Evolutionary conservation across 2,888 invertebrate species (phyloP), one percentile per base, ranked within the genome.

Genomic region (Melinaea marsaeus): DNA sequence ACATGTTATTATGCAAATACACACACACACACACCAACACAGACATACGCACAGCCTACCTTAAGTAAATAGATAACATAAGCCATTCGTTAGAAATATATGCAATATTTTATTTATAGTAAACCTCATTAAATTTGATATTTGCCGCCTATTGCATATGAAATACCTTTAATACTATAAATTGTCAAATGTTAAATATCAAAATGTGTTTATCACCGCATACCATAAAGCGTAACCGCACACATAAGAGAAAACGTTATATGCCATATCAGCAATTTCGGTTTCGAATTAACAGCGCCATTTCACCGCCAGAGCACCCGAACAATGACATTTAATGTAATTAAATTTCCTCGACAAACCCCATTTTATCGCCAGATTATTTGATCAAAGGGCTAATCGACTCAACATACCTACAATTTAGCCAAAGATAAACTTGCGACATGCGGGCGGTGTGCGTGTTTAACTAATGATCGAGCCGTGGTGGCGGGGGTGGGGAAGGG

Each of bases 371-470:
- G 81, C 75, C 69, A 85, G 85, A 87, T 89, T 89, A 90, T 90
- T 90, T 89, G 90, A 90, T 90, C 90, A 90, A 90, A 90, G 90
- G 90, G 86, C 90, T 89, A 90, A 90, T 90, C 88, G 88, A 84
- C 86, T 88, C 82, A 85, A 86, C 87, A 88, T 87, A 88, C 86
- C 85, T 86, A 89, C 88, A 85, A 84, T 88, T 88, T 86, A 86
- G 84, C 82, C 79, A 81, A 89, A 90, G 90, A 90, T 90, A 90
- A 90, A 90, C 90, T 90, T 85, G 87, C 88, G 88, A 89, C 88
- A 90, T 90, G 90, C 90, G 90, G 90, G 90, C 85, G 81, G 75
- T 84, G 84, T 87, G 90, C 90, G 90, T 90, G 90, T 88, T 91
- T 90, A 91, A 90, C 90, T 91, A 91, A 91, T 90, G 90, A 90